These are phyloP conservation scores for Urechis unicinctus DNA, from an alignment of 2,888 invertebrate genomes.

Conservation along the genomic window DNA sequence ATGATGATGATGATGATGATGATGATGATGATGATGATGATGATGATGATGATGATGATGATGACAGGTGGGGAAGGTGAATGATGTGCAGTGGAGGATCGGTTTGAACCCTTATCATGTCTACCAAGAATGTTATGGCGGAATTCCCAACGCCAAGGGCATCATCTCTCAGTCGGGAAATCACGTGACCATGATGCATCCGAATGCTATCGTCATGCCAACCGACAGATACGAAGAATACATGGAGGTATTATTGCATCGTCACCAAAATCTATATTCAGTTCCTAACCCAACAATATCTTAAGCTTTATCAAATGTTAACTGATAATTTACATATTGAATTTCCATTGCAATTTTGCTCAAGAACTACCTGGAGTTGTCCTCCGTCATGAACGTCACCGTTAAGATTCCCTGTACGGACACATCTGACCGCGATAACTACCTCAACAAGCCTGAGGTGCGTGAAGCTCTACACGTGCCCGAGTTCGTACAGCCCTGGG, in stretches of 20 bases:
- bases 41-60: neutral
- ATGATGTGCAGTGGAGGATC: slow-evolving; percentile 1
- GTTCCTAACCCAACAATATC: too few relatives aligned
- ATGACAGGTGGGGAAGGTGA: neutral
- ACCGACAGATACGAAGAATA: neutral
- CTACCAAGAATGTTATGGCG: slow-evolving; percentile 11
- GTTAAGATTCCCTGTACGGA: slow-evolving; percentile 13
- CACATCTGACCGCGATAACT: slow-evolving; percentile 14
- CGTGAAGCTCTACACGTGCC: slow-evolving; percentile 13
- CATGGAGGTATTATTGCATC: slow-evolving; percentile 1
- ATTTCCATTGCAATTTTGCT: neutral
- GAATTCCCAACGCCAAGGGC: slow-evolving; percentile 1
- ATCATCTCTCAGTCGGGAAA: slow-evolving; percentile 4
- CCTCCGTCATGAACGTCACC: neutral
- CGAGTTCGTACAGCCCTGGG: slow-evolving; percentile 10
- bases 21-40: slow-evolving; percentile 2
- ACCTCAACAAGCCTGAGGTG: slow-evolving; percentile 13
- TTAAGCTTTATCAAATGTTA: too few relatives aligned
- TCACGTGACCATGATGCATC: neutral
- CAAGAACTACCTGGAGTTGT: neutral
- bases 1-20: slow-evolving; percentile 2
- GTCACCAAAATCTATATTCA: too few relatives aligned
- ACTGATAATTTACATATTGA: too few relatives aligned
- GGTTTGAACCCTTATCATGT: slow-evolving; percentile 11
- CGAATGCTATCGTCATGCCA: neutral